Percentiles rank a stretch among this genome's conserved stretches.
These are phyloP conservation scores for Bursaphelenchus mucronatus DNA, from an alignment of 1,140 invertebrate genomes.

Conservation along the genomic window DNA sequence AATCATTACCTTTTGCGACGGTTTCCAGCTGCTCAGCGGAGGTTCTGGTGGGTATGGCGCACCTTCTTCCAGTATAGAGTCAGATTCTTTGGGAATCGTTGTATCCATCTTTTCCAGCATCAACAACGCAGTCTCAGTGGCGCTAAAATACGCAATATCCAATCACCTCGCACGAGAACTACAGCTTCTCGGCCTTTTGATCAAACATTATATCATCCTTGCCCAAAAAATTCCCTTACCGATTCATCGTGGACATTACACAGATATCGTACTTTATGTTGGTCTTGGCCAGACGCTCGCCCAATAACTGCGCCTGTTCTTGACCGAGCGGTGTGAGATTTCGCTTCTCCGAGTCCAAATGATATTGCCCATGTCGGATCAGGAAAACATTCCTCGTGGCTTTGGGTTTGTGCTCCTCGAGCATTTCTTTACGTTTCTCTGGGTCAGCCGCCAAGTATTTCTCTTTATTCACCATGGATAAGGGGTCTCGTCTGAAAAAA, in stretches of 20 bases:
- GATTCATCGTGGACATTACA: conserved; percentile 77
- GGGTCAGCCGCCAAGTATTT: conserved; percentile 43
- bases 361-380: conserved; percentile 81
- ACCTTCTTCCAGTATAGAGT: conserved; percentile 77
- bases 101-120: conserved; percentile 68
- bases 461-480: conserved; percentile 32
- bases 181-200: too few species aligned
- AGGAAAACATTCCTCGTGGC: conserved; percentile 78
- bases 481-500: conserved; percentile 52
- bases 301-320: conserved; percentile 50
- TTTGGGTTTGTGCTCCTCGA: conserved; percentile 67
- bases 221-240: too few species aligned
- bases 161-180: too few species aligned
- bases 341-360: conserved; percentile 45
- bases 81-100: conserved; percentile 14
- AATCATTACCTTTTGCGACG: conserved; percentile 71
- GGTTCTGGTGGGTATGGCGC: conserved; percentile 84
- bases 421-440: conserved; percentile 45
- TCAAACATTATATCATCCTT: too few species aligned
- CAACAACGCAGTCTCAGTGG: conserved; percentile 80
- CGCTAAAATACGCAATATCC: conserved; percentile 63
- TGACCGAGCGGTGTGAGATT: conserved; percentile 51
- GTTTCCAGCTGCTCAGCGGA: conserved; percentile 76
- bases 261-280: conserved; percentile 45
- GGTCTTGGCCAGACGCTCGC: conserved; percentile 45